Evolutionary conservation across 2,113 vertebrate genomes (phyloP), one percentile per base, ranked within the genome.

Genomic region (Alligator mississippiensis): DNA sequence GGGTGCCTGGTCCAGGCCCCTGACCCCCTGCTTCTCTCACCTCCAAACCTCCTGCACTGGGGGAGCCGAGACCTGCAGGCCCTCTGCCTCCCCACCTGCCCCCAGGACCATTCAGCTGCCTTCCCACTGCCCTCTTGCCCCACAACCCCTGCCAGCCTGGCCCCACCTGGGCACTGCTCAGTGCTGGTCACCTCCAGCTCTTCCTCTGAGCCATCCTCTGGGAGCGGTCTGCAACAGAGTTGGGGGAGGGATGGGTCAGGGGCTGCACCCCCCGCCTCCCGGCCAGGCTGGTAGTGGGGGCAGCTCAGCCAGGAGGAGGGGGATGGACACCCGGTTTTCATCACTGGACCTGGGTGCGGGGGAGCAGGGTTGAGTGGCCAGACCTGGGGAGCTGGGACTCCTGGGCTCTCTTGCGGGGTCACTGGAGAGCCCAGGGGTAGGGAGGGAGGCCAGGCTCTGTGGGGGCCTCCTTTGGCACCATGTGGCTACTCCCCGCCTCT

Each of bases 191-290:
- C 81, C 17, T 88, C 82, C 28, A 77, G 55, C 11, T 92, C 84
- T 3, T 93, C 95, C 77, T 92, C 94, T 6, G 78, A 90, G 60
- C 5, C 63, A 25, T 95, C 97, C 61, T 98, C 97, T 1, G 96
- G 94, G 85, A 97, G 96, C n/a, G 96, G 90, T 62, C 98, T 98
- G 88, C 34, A 34, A 14, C 24, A 15, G n/a, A 55, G 5, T 30
- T 19, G 2, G 3, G 15, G 14, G 70, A 14, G 64, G 6, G 66
- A 60, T 7, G 7, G 5, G 30, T 17, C 27, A 84, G 66, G 16
- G 72, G 88, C 47, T 54, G 77, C 28, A 34, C 34, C 34, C 34
- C 34, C 34, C 34, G n/a, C n/a, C n/a, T n/a, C 10, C 0, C 1
- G 24, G 11, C 30, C 13, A 12, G 5, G 10, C 4, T 47, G 62